These are phyloP conservation scores for Paramuricea clavata DNA, from an alignment of 92 coral and sea anemone genomes.

Conservation along the genomic window DNA sequence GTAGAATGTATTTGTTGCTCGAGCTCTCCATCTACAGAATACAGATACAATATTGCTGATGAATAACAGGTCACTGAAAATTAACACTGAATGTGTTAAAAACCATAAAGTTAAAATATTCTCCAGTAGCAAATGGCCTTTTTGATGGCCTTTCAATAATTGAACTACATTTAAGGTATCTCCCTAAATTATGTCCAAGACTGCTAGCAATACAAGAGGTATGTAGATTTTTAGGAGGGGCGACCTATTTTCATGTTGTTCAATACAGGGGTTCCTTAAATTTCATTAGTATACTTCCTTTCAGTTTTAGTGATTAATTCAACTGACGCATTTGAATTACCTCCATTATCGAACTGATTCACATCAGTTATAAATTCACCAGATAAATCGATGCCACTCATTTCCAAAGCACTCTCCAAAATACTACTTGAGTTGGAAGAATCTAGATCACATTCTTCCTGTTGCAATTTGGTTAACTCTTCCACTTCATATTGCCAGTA, in stretches of 20 bases:
- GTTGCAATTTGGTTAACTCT: slow-evolving; percentile 4
- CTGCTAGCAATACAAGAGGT: neutral
- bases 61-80: no score
- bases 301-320: neutral
- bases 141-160: no score
- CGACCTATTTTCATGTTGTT: neutral
- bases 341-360: slow-evolving; percentile 32
- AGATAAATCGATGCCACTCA: slow-evolving; percentile 20
- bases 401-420: slow-evolving; percentile 29
- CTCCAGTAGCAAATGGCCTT: no score
- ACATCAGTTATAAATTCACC: slow-evolving; percentile 15
- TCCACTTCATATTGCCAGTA: slow-evolving; percentile 66
- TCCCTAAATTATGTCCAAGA: no score
- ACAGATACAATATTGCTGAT: no score
- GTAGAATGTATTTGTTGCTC: neutral
- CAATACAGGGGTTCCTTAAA: no score
- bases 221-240: neutral
- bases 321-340: slow-evolving; percentile 44
- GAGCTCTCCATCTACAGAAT: neutral
- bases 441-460: slow-evolving; percentile 33
- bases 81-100: no score
- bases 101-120: no score
- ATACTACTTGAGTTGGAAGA: slow-evolving; percentile 13
- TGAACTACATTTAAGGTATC: no score
- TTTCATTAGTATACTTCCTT: no score